phyloP scores from a whole-genome alignment of 2,113 vertebrate species.

The Corydoras maculifer region DNA sequence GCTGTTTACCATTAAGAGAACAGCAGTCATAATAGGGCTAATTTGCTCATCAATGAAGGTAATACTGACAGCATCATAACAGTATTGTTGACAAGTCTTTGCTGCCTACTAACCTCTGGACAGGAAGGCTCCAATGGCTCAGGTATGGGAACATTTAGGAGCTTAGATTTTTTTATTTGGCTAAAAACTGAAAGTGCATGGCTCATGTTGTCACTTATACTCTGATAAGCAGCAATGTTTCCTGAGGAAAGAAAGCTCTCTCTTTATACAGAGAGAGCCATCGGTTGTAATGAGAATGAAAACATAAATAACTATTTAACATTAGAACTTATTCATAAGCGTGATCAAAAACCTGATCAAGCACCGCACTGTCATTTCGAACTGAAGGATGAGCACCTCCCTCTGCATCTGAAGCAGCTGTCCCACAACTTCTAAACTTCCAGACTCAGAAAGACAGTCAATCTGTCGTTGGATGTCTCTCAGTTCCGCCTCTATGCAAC shows the following conservation, averaged over 20 bases:
- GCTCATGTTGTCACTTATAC: slow-evolving; percentile 47
- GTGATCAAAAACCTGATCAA: slow-evolving; percentile 53
- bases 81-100: not conserved
- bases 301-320: not conserved
- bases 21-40: no score
- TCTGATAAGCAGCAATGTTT: no score
- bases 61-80: no score
- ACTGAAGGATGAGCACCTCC: slow-evolving; percentile 64
- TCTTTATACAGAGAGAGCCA: not conserved
- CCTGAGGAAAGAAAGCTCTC: not conserved
- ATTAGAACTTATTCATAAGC: not conserved
- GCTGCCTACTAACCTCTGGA: slow-evolving; percentile 48
- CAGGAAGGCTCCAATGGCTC: slow-evolving; percentile 37
- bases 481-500: slow-evolving; percentile 60
- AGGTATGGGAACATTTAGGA: slow-evolving; percentile 58
- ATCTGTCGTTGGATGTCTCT: slow-evolving; percentile 64
- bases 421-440: slow-evolving; percentile 54
- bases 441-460: slow-evolving; percentile 54
- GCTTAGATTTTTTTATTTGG: slow-evolving; percentile 22
- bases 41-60: no score
- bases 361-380: slow-evolving; percentile 58
- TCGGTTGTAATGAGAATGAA: no score
- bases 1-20: no score
- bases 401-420: slow-evolving; percentile 55
- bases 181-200: no score